Percentiles rank a stretch among this genome's conserved stretches.
These are phyloP conservation scores for Chrysogorgia sp. DNA, from an alignment of 92 coral and sea anemone species.

Conservation along the genomic window DNA sequence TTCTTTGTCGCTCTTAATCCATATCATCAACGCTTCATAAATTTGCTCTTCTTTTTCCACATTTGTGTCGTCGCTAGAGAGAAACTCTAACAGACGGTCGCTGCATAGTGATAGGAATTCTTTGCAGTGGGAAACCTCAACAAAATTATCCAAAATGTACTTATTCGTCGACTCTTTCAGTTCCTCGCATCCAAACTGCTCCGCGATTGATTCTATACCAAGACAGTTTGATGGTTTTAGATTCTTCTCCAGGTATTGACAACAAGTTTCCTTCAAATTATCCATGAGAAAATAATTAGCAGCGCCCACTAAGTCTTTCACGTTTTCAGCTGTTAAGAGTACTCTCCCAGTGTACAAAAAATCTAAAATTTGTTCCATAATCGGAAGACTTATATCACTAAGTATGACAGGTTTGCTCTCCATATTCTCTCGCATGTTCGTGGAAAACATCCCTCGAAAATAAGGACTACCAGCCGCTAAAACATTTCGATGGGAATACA, in stretches of 20 bases:
- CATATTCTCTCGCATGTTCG: constrained; percentile 83
- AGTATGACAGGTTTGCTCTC: constrained; percentile 94
- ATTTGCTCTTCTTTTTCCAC: constrained; percentile 96
- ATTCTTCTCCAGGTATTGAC: constrained; percentile 85
- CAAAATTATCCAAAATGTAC: constrained; percentile 84
- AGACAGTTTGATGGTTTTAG: constrained; percentile 96
- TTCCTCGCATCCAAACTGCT: constrained; percentile 82
- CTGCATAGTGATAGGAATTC: constrained; percentile 81
- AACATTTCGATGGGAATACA: constrained; percentile 87
- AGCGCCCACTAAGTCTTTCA: constrained; percentile 91
- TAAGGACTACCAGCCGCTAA: constrained; percentile 97
- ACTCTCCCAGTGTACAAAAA: constrained; percentile 95
- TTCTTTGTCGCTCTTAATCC: constrained; percentile 77
- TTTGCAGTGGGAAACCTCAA: constrained; percentile 89
- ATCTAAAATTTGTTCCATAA: constrained; percentile 87
- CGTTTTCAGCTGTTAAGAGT: constrained; percentile 92
- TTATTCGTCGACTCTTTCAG: constrained; percentile 78
- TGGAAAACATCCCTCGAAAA: constrained; percentile 96
- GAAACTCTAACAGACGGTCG: constrained; percentile 75
- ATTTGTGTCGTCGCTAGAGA: constrained; percentile 81
- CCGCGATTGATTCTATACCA: constrained; percentile 93
- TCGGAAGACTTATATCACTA: constrained; percentile 81
- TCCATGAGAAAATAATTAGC: constrained; percentile 91
- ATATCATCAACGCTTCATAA: constrained; percentile 82
- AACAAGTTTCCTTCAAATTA: constrained; percentile 89